Base-by-base conservation (phyloP, 1,140 invertebrate species). In the Drosophila lini region DNA sequence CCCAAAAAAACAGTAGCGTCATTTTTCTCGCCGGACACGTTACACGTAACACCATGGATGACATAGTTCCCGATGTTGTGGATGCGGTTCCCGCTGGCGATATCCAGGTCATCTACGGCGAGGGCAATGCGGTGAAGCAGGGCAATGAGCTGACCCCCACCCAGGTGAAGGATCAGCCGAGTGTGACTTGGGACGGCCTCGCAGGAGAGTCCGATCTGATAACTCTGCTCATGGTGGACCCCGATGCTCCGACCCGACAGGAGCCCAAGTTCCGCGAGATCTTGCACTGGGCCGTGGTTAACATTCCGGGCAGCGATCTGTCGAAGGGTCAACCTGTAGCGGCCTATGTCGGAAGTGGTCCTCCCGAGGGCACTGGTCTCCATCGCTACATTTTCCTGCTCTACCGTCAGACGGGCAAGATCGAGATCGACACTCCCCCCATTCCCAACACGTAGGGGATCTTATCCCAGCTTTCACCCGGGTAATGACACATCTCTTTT, bases 371-470 rank as follows among this genome's bases (percentile, higher is more conserved):
- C 50, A 97, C 96, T 34, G 96, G 95, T 73, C 94, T 98, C 28
- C 98, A 99, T 93, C 95, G 98, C 36, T 99, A 99, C 90, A 95
- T 99, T 0, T 98, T 97, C 76, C 82, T 98, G 19, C 91, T 98
- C 1, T 99, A 96, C 91, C 96, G 97, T 81, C 98, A 99, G 58
- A 8, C 7, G 9, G 31, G 40, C 3, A 78, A 67, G 58, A 80
- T 90, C 22, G 55, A 77, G 13, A 32, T 38, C 19, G 62, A 78
- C 2, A 28, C 74, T 6, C 55, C 63, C 41, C 53, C 68, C 36
- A 89, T 91, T 40, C 15, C 74, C 10, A 91, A 83, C n/a, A 64
- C 40, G 83, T 88, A 45, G 22, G 32, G 28, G 10, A 40, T 25
- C 16, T n/a, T 0, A 8, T 19, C 5, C 44, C 3, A 15, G 0